Conservation (phyloP, 2,113 vertebrate species). For the Chaenogobius annularis region DNA sequence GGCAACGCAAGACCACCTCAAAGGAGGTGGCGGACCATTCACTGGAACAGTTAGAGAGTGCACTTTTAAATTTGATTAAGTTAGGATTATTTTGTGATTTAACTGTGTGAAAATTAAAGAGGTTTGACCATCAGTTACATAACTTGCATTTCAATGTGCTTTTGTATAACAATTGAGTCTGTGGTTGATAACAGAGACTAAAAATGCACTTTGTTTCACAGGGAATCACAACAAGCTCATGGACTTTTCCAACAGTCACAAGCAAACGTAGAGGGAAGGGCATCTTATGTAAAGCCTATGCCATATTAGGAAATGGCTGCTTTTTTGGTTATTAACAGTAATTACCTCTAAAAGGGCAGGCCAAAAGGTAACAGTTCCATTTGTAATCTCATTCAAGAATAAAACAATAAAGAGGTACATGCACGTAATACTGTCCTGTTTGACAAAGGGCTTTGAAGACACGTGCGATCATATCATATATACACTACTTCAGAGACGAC, state of each 20-base stretch:
- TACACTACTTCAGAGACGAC: neutral
- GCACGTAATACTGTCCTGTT: constrained; percentile 56
- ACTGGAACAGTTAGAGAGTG: neutral
- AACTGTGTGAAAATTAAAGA: neutral
- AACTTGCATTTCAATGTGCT: neutral
- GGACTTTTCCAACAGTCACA: neutral
- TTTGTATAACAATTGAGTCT: neutral
- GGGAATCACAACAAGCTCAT: neutral
- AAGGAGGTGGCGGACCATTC: neutral
- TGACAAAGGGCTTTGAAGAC: neutral
- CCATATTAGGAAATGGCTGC: neutral
- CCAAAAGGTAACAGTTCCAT: neutral
- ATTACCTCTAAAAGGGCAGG: neutral
- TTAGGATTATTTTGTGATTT: neutral
- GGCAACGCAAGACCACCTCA: neutral
- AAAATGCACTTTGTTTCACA: neutral
- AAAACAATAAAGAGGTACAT: neutral
- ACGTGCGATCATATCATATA: neutral
- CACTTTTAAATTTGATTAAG: neutral
- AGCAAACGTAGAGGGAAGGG: neutral
- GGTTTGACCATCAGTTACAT: neutral
- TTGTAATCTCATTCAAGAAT: neutral
- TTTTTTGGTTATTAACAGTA: neutral
- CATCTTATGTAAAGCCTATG: neutral
- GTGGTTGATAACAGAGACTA: neutral